phyloP scores from a whole-genome alignment of 1,140 invertebrate genomes.

The Cryptotermes secundus region DNA sequence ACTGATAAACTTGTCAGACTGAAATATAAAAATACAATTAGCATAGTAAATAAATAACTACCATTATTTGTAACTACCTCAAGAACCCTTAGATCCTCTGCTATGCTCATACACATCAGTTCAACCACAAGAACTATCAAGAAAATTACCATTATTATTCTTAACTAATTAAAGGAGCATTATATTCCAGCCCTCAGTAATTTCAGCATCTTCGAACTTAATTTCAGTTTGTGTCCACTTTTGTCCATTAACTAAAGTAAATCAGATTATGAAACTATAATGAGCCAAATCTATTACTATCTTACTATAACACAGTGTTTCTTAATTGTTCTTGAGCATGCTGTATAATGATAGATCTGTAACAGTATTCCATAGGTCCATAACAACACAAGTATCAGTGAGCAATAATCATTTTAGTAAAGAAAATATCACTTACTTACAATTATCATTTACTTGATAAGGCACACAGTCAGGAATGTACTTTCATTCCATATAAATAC shows the following conservation, averaged over 20 bases:
- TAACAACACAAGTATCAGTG: not conserved
- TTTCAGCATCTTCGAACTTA: not conserved
- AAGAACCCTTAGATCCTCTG: not conserved
- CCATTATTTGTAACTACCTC: not conserved
- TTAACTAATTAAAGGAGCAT: not conserved
- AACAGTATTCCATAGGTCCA: not conserved
- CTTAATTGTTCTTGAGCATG: conserved; percentile 1
- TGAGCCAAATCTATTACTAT: not conserved
- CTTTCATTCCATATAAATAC: not conserved
- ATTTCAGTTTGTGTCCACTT: not conserved
- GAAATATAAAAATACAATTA: not conserved
- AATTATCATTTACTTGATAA: not conserved
- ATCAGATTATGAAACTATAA: not conserved
- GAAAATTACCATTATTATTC: not conserved
- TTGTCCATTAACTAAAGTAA: not conserved
- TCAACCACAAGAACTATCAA: not conserved
- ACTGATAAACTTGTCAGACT: not conserved
- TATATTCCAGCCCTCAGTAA: not conserved
- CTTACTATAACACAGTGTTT: not conserved
- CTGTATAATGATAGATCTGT: not conserved
- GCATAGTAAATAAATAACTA: not conserved
- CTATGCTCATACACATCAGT: not conserved
- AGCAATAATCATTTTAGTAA: not conserved
- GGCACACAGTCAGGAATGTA: conserved; percentile 4
- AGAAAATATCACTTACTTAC: not conserved